A percentile compares a stretch with the other conserved stretches of the same genome.
Evolutionary conservation across 1,140 invertebrate genomes (phyloP).

Genomic region (Luehdorfia chinensis): DNA sequence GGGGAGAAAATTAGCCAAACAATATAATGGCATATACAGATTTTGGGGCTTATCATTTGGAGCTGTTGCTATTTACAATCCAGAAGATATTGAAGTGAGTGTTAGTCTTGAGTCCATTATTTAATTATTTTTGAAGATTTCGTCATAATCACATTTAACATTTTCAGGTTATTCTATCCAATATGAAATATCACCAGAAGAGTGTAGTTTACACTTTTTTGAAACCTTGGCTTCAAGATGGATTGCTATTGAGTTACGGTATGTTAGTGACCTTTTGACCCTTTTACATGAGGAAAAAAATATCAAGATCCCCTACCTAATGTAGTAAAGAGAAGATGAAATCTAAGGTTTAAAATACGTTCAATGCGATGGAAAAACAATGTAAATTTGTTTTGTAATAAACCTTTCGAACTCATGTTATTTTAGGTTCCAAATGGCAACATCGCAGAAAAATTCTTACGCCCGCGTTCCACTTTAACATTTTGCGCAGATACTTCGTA

Average conservation of each 20-base stretch:
- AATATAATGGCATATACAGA: constrained; percentile 23
- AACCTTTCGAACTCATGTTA: no score
- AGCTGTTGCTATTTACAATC: constrained; percentile 23
- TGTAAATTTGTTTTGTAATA: no score
- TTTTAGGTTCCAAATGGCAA: constrained; percentile 84
- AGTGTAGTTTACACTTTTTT: constrained; percentile 78
- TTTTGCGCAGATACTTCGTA: constrained; percentile 83
- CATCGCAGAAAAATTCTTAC: constrained; percentile 85
- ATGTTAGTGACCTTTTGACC: constrained; percentile 29
- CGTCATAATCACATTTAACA: background rate
- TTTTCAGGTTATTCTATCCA: constrained; percentile 74
- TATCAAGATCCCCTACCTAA: no score
- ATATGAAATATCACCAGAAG: constrained; percentile 79
- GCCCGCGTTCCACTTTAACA: constrained; percentile 90
- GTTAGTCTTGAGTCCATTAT: background rate
- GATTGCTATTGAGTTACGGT: constrained; percentile 79
- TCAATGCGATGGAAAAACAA: no score
- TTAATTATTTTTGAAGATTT: no score
- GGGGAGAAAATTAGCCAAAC: constrained; percentile 17
- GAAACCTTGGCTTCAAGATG: constrained; percentile 77
- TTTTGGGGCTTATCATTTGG: constrained; percentile 19
- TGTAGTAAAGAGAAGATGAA: no score
- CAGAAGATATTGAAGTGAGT: constrained; percentile 47
- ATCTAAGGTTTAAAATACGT: no score
- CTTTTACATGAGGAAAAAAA: no score